Percentiles rank a stretch among this genome's conserved stretches.
Conservation (phyloP, 2,888 invertebrate species). For the Caenorhabditis panamensis region DNA sequence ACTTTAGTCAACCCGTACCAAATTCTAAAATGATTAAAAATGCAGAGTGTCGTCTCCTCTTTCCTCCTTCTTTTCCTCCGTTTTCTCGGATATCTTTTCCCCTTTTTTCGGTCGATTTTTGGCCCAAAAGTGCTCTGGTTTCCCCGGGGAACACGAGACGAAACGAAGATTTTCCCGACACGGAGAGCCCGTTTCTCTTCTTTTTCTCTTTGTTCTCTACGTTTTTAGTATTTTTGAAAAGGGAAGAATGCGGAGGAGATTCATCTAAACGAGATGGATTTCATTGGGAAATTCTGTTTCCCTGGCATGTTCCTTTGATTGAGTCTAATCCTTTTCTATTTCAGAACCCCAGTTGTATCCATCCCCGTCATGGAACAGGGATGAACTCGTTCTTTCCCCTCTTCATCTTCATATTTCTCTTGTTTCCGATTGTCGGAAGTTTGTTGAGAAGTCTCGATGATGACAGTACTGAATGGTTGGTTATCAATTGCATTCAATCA, state of each 20-base stretch:
- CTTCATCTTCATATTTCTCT: background rate
- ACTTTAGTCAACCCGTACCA: too few species aligned
- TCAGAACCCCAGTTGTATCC: background rate
- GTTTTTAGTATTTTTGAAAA: constrained; percentile 1
- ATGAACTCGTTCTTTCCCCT: background rate
- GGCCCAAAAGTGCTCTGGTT: constrained; percentile 18
- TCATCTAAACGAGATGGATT: background rate
- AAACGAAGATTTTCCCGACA: background rate
- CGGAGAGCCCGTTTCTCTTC: constrained; percentile 11
- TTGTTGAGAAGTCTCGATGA: constrained; percentile 38
- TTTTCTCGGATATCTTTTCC: background rate
- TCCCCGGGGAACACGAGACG: constrained; percentile 56
- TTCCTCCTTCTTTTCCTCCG: background rate
- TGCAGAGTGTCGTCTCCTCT: background rate
- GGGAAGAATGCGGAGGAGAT: background rate
- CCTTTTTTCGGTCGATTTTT: background rate
- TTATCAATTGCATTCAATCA: background rate
- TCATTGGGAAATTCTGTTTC: background rate
- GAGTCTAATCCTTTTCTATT: background rate
- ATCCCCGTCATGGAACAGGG: constrained; percentile 13
- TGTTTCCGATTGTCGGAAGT: constrained; percentile 14
- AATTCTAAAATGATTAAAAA: too few species aligned
- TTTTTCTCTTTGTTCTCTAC: constrained; percentile 1
- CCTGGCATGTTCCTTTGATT: background rate
- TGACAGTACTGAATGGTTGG: constrained; percentile 40